Conservation (phyloP, 2,113 vertebrate genomes). For the Aspiorhynchus laticeps region DNA sequence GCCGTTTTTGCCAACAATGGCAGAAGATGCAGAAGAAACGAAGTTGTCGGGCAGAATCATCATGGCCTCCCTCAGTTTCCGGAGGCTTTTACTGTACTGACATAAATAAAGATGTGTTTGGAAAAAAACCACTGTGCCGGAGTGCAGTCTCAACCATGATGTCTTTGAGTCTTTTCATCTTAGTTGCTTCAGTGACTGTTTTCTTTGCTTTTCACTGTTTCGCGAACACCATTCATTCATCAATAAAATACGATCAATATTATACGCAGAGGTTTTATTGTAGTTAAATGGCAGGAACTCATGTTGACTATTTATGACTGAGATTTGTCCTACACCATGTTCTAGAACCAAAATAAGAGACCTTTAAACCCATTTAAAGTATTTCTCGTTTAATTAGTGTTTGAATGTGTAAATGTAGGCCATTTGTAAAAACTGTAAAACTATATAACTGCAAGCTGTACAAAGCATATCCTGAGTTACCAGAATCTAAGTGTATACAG, state of each 20-base stretch:
- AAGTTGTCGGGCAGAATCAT: constrained; percentile 35
- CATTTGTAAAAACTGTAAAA: background rate
- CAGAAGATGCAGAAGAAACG: constrained; percentile 54
- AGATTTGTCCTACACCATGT: background rate
- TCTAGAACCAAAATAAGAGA: background rate
- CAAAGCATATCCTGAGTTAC: background rate
- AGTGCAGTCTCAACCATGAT: constrained; percentile 58
- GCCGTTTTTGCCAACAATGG: constrained; percentile 39
- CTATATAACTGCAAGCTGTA: background rate
- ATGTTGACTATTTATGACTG: background rate
- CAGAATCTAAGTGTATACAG: background rate
- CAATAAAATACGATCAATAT: constrained; percentile 18
- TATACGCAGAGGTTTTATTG: background rate
- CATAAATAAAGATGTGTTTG: constrained; percentile 76
- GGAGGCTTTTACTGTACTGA: constrained; percentile 73
- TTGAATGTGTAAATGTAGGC: background rate
- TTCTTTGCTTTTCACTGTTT: background rate
- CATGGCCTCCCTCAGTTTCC: constrained; percentile 24
- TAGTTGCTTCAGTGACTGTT: constrained; percentile 3
- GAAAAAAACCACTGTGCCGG: constrained; percentile 59
- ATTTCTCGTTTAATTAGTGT: background rate
- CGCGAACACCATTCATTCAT: background rate
- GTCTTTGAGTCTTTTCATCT: constrained; percentile 58
- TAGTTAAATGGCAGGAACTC: background rate
- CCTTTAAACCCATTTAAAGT: background rate